These are phyloP conservation scores for Volucella inanis DNA, from an alignment of 2,888 invertebrate genomes.

Conservation along the genomic window DNA sequence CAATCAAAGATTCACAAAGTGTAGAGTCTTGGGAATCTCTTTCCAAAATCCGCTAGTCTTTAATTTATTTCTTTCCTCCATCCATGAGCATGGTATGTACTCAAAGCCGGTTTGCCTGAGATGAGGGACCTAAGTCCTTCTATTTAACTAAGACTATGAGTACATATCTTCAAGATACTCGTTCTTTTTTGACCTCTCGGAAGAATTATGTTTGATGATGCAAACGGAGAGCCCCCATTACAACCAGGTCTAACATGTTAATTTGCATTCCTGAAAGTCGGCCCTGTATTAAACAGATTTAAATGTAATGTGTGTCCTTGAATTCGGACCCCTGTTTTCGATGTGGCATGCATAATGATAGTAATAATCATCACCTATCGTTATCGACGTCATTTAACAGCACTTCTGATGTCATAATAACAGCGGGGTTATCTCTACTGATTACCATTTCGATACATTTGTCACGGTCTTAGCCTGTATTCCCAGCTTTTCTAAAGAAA, in stretches of 20 bases:
- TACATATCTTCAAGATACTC: too few species aligned
- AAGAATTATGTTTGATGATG: background rate
- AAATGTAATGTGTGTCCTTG: conserved; percentile 4
- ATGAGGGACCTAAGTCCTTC: background rate
- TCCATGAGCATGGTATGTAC: background rate
- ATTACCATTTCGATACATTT: conserved; percentile 20
- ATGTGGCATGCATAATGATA: conserved; percentile 44
- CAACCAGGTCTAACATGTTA: background rate
- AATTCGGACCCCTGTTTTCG: background rate
- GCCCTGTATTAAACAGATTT: background rate
- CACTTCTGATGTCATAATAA: conserved; percentile 28
- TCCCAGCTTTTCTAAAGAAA: conserved; percentile 9
- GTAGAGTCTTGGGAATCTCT: background rate
- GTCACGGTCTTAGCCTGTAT: background rate
- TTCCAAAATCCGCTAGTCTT: background rate
- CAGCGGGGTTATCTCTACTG: background rate
- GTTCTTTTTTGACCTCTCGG: too few species aligned
- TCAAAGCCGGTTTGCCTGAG: background rate
- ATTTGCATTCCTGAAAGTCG: background rate
- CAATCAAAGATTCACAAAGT: background rate
- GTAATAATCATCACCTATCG: conserved; percentile 53
- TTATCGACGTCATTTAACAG: conserved; percentile 39
- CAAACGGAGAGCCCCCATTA: background rate
- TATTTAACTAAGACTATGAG: too few species aligned
- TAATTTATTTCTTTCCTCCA: background rate